A percentile compares a stretch with the other conserved stretches of the same genome.
Conservation (phyloP, 2,888 invertebrate species). For the Euphydryas editha region DNA sequence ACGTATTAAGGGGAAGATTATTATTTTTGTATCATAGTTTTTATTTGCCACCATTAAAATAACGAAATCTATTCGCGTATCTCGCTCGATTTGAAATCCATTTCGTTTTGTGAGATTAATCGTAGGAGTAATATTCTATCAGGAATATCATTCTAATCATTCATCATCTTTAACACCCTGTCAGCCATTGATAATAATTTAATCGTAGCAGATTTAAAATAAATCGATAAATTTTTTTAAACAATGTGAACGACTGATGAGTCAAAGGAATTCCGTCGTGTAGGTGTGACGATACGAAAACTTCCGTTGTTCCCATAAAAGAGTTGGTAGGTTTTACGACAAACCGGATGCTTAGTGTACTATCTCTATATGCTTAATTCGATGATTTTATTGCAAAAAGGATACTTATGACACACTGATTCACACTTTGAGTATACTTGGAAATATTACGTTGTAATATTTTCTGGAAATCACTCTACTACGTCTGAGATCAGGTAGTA, state of each 20-base stretch:
- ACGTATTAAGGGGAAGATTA: too few species aligned
- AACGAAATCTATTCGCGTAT: too few species aligned
- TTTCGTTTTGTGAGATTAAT: too few species aligned
- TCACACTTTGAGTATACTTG: constrained; percentile 16
- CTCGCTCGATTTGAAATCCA: too few species aligned
- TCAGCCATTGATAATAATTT: too few species aligned
- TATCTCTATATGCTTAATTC: constrained; percentile 46
- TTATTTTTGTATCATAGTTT: too few species aligned
- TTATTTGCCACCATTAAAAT: too few species aligned
- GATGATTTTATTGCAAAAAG: constrained; percentile 15
- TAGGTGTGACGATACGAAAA: constrained; percentile 62
- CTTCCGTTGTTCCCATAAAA: constrained; percentile 70
- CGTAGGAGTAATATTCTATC: too few species aligned
- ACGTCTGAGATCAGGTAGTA: constrained; percentile 14
- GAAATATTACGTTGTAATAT: constrained; percentile 8
- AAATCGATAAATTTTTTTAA: background rate
- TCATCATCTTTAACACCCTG: too few species aligned
- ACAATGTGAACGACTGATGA: constrained; percentile 48
- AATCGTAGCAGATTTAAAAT: too few species aligned
- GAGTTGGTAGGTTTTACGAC: constrained; percentile 55
- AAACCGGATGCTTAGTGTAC: constrained; percentile 62
- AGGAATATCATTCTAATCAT: too few species aligned
- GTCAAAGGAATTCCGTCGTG: constrained; percentile 58
- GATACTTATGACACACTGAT: constrained; percentile 21
- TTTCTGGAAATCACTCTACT: background rate